These are phyloP conservation scores for Lontra canadensis DNA, from an alignment of 2,113 vertebrate species.

Conservation along the genomic window DNA sequence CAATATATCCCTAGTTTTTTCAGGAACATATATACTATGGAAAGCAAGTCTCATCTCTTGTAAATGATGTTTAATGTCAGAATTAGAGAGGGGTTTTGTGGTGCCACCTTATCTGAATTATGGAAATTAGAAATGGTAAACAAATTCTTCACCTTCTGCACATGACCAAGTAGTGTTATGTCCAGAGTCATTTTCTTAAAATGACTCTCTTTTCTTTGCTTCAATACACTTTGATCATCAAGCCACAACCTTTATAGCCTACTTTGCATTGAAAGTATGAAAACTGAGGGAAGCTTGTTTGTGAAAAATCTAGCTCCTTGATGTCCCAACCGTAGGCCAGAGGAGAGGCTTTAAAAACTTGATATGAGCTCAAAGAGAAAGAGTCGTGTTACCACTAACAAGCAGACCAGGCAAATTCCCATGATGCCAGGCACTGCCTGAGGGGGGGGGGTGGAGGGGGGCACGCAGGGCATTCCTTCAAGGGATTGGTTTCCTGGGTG, in stretches of 20 bases:
- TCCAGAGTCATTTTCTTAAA: neutral
- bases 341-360: constrained; percentile 56
- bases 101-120: neutral
- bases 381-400: constrained; percentile 66
- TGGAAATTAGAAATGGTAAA: constrained; percentile 3
- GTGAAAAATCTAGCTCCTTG: constrained; percentile 34
- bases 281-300: constrained; percentile 31
- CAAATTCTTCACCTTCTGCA: constrained; percentile 21
- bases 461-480: constrained; percentile 63
- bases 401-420: constrained; percentile 72
- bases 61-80: neutral
- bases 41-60: neutral
- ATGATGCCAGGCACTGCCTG: constrained; percentile 54
- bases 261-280: neutral
- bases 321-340: constrained; percentile 10
- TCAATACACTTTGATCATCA: neutral
- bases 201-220: neutral
- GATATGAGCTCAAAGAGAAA: constrained; percentile 63
- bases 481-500: constrained; percentile 50
- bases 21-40: neutral
- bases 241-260: constrained; percentile 14
- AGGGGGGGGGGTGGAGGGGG: neutral
- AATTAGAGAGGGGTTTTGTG: neutral
- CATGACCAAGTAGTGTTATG: neutral
- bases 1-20: neutral